Percentiles rank a stretch among this genome's conserved stretches.
Evolutionary conservation across 2,797 vertebrate species (phyloP).

Genomic region (Lemur catta): DNA sequence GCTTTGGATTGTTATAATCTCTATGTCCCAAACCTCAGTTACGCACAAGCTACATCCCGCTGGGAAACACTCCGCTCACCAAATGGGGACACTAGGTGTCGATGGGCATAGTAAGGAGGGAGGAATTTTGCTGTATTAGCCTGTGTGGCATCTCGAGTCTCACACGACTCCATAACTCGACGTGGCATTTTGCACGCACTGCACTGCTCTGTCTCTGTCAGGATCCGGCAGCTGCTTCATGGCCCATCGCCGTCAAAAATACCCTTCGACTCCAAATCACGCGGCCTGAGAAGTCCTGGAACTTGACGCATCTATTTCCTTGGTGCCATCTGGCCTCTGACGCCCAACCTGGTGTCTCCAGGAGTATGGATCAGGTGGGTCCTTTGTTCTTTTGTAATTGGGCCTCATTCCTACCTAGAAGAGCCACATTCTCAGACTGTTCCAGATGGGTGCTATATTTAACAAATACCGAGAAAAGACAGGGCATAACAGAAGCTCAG

Average conservation of each 20-base stretch:
- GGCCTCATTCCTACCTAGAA: neutral
- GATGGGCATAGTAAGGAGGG: neutral
- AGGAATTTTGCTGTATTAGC: neutral
- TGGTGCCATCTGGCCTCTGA: neutral
- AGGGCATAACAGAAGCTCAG: neutral
- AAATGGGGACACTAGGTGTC: neutral
- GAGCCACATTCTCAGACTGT: conserved; percentile 5
- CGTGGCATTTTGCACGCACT: neutral
- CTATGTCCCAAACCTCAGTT: neutral
- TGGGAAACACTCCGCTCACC: neutral
- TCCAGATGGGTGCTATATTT: neutral
- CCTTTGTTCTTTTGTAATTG: neutral
- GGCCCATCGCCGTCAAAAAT: neutral
- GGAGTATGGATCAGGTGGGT: neutral
- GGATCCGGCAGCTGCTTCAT: neutral
- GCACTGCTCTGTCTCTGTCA: neutral
- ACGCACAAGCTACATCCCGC: neutral
- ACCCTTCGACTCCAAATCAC: conserved; percentile 12
- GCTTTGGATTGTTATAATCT: neutral
- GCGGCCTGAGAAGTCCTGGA: neutral
- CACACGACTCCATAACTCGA: neutral
- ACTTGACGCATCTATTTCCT: neutral
- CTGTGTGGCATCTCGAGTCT: neutral
- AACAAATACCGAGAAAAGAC: neutral
- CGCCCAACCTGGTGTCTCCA: neutral